These are phyloP conservation scores for Drosophila putrida DNA, from an alignment of 2,888 invertebrate genomes.

Conservation along the genomic window DNA sequence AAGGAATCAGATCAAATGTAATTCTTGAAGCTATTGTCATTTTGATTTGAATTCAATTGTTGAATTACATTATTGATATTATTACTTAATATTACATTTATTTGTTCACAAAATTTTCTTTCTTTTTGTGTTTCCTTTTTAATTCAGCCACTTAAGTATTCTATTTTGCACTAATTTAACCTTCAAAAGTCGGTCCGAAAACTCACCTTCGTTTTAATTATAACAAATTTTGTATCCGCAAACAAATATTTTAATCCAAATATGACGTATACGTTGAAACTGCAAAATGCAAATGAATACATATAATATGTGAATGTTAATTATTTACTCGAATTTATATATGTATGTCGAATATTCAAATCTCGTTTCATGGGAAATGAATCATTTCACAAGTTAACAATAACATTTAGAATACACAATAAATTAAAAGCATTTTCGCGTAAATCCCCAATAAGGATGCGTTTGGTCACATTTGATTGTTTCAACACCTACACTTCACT, in stretches of 20 bases:
- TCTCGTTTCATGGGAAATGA: conserved; percentile 23
- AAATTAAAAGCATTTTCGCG: conserved; percentile 4
- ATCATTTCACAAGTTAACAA: conserved; percentile 11
- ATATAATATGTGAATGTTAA: conserved; percentile 25
- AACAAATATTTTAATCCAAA: conserved; percentile 50
- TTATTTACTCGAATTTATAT: conserved; percentile 15
- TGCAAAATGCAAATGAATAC: conserved; percentile 57
- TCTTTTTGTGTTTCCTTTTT: neutral
- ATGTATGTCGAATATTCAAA: conserved; percentile 19
- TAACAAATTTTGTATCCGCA: conserved; percentile 50
- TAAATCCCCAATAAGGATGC: conserved; percentile 31
- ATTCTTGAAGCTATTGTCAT: too few species aligned
- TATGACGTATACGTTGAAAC: conserved; percentile 41
- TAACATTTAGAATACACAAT: conserved; percentile 14
- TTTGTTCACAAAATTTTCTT: neutral
- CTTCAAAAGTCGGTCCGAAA: conserved; percentile 2
- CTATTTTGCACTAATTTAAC: conserved; percentile 4
- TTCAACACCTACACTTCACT: conserved; percentile 69
- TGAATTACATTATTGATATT: neutral
- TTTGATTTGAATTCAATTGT: too few species aligned
- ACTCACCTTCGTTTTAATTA: conserved; percentile 52
- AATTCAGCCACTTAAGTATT: neutral
- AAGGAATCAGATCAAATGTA: too few species aligned
- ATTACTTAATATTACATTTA: neutral
- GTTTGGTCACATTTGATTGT: neutral